These are phyloP conservation scores for Acridotheres tristis DNA, from an alignment of 2,797 vertebrate species.

Conservation along the genomic window DNA sequence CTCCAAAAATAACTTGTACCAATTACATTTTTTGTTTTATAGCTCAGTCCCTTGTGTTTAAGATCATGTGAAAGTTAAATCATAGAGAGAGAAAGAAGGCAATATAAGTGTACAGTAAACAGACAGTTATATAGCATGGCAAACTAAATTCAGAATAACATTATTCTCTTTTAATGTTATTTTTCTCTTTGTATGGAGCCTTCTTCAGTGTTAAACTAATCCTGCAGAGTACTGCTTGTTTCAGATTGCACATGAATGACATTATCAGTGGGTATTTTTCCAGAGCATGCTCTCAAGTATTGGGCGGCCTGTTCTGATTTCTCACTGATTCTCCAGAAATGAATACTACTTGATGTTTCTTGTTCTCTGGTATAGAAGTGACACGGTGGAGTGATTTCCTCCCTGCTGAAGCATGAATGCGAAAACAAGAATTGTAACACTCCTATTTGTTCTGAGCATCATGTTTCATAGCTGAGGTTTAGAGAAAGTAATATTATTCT, in stretches of 20 bases:
- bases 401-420: not conserved
- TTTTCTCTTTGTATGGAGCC: not conserved
- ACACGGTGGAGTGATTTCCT: not conserved
- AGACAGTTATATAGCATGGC: not conserved
- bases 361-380: not conserved
- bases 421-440: not conserved
- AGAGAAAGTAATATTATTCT: not conserved
- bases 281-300: not conserved
- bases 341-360: not conserved
- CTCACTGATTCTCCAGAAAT: not conserved
- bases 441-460: not conserved
- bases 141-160: not conserved
- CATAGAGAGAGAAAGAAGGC: not conserved
- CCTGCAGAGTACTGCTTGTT: not conserved
- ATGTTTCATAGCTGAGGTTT: not conserved
- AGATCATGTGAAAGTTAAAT: not conserved
- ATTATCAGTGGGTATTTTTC: not conserved
- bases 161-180: not conserved
- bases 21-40: not conserved
- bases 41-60: not conserved
- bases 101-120: not conserved
- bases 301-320: not conserved
- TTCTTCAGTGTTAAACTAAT: not conserved
- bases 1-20: not conserved
- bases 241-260: not conserved